Percentiles rank a stretch among this genome's conserved stretches.
These are phyloP conservation scores for Parnassius glacialis DNA, from an alignment of 2,888 invertebrate species.

Conservation along the genomic window DNA sequence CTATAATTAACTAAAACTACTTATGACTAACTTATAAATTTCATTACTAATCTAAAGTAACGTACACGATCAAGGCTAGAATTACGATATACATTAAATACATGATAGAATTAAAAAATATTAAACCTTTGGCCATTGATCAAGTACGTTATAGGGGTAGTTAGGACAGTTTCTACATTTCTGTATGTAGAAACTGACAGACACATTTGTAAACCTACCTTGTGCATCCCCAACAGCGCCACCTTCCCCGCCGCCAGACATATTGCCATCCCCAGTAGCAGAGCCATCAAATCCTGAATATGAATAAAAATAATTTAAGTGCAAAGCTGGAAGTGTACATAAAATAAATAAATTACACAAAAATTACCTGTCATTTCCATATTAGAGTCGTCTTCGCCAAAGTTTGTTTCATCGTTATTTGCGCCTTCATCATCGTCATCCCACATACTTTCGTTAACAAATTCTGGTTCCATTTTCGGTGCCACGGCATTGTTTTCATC, in stretches of 20 bases:
- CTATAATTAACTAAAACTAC: constrained; percentile 29
- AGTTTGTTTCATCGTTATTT: constrained; percentile 83
- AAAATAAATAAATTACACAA: not conserved
- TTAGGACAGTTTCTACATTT: constrained; percentile 27
- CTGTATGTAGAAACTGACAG: constrained; percentile 28
- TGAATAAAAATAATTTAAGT: constrained; percentile 25
- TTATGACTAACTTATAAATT: constrained; percentile 66
- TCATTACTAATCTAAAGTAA: constrained; percentile 51
- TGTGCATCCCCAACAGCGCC: constrained; percentile 80
- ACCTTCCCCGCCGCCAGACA: constrained; percentile 74
- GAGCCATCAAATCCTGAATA: constrained; percentile 74
- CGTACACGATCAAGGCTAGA: constrained; percentile 15
- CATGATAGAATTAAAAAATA: not conserved
- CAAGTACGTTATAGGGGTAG: constrained; percentile 31
- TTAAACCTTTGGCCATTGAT: constrained; percentile 27
- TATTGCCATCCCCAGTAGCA: constrained; percentile 74
- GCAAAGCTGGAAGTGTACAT: too few relatives aligned
- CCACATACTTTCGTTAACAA: constrained; percentile 82
- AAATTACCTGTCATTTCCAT: constrained; percentile 81
- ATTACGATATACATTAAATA: not conserved
- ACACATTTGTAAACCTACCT: constrained; percentile 71
- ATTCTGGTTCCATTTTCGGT: constrained; percentile 85
- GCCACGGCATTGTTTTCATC: constrained; percentile 81
- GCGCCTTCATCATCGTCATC: constrained; percentile 82
- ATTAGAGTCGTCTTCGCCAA: constrained; percentile 84